Conservation (phyloP, 2,888 invertebrate species). For the Noctua janthina region DNA sequence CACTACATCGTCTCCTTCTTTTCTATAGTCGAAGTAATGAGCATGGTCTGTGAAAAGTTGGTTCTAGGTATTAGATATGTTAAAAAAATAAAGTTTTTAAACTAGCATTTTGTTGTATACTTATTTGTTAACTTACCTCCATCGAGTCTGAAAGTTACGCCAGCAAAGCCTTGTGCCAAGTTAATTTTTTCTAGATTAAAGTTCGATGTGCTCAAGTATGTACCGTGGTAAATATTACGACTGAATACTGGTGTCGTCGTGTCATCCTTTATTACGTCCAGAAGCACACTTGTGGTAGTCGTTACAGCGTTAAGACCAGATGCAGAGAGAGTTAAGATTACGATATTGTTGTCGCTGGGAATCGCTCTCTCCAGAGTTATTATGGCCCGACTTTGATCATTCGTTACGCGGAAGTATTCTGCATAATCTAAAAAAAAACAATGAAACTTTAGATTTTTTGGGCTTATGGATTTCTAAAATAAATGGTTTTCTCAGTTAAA, state of each 20-base stretch:
- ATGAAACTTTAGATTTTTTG: background rate
- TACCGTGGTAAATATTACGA: conserved; percentile 76
- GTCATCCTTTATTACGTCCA: conserved; percentile 82
- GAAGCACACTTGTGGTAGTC: conserved; percentile 75
- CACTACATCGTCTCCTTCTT: conserved; percentile 65
- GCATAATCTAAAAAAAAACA: conserved; percentile 73
- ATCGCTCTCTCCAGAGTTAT: conserved; percentile 69
- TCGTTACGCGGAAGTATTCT: conserved; percentile 70
- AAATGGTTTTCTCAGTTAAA: background rate
- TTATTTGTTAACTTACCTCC: conserved; percentile 75
- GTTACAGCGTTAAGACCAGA: conserved; percentile 74
- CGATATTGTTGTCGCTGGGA: conserved; percentile 77
- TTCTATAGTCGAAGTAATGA: conserved; percentile 73
- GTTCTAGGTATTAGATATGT: background rate
- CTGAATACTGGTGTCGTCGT: conserved; percentile 78
- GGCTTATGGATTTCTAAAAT: background rate
- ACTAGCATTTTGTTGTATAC: background rate
- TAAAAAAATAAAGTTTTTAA: background rate
- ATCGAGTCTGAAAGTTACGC: conserved; percentile 75
- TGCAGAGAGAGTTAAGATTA: conserved; percentile 79
- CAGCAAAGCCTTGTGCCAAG: conserved; percentile 79
- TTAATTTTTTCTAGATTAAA: conserved; percentile 73
- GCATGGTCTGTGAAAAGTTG: conserved; percentile 74
- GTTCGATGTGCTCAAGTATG: conserved; percentile 65
- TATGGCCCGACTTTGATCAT: conserved; percentile 69